phyloP scores from a whole-genome alignment of 2,888 invertebrate species.

The Lordiphosa fenestrarum region DNA sequence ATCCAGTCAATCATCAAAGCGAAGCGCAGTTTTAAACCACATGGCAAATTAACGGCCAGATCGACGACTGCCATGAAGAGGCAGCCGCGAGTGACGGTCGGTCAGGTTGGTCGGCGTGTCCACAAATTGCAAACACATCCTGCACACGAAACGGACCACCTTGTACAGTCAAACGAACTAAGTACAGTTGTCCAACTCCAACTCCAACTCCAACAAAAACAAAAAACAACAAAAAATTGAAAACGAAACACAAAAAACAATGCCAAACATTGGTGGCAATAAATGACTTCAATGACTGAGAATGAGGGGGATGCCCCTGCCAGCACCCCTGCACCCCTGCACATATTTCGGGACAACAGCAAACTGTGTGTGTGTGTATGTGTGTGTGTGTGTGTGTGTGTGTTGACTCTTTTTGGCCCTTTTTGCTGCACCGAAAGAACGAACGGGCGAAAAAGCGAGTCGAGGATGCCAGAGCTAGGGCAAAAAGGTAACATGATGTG shows the following conservation, averaged over 20 bases:
- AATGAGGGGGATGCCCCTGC: constrained; percentile 25
- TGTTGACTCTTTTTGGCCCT: constrained; percentile 39
- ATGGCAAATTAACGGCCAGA: constrained; percentile 35
- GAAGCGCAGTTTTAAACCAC: constrained; percentile 34
- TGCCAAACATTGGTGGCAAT: constrained; percentile 69
- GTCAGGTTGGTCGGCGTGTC: constrained; percentile 63
- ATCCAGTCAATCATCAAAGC: constrained; percentile 2
- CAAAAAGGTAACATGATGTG: constrained; percentile 63
- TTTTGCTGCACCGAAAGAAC: constrained; percentile 7
- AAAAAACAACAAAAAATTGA: constrained; percentile 2
- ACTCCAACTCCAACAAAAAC: neutral
- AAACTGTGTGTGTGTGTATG: constrained; percentile 18
- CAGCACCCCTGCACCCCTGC: constrained; percentile 26
- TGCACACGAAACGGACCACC: constrained; percentile 59
- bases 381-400: constrained; percentile 3
- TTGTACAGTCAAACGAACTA: constrained; percentile 24
- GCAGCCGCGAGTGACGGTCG: constrained; percentile 60
- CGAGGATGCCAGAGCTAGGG: constrained; percentile 48
- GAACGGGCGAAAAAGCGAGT: too few relatives aligned
- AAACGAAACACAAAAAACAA: constrained; percentile 38
- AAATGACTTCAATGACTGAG: constrained; percentile 74
- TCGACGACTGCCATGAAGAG: constrained; percentile 12
- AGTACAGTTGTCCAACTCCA: constrained; percentile 42
- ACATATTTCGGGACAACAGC: constrained; percentile 47
- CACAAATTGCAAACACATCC: constrained; percentile 76